Percentiles rank a stretch among this genome's conserved stretches.
Evolutionary conservation across 2,113 vertebrate genomes (phyloP).

Genomic region (Ammodytes marinus): DNA sequence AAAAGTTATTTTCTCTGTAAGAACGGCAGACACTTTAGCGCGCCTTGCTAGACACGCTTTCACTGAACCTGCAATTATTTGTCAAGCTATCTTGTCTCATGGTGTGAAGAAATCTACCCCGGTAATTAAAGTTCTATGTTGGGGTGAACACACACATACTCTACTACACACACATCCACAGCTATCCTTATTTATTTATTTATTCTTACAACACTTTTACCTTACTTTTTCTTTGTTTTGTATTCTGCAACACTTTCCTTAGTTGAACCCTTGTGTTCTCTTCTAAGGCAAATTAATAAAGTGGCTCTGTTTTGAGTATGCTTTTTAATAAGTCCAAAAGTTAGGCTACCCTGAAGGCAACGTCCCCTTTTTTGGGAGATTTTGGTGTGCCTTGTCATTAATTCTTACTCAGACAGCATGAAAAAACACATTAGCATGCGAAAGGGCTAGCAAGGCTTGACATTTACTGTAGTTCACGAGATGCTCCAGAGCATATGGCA

Average conservation of each 20-base stretch:
- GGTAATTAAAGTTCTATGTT: slow-evolving; percentile 82
- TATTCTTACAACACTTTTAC: slow-evolving; percentile 21
- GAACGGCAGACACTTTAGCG: slow-evolving; percentile 56
- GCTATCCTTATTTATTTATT: slow-evolving; percentile 38
- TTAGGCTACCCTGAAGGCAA: slow-evolving; percentile 39
- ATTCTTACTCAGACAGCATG: slow-evolving; percentile 65
- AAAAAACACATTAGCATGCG: slow-evolving; percentile 73
- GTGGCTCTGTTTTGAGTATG: slow-evolving; percentile 20
- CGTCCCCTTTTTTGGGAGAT: slow-evolving; percentile 46
- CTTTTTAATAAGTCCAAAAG: slow-evolving; percentile 27
- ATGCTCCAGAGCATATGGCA: slow-evolving; percentile 76
- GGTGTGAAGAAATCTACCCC: slow-evolving; percentile 64
- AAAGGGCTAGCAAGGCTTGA: slow-evolving; percentile 75
- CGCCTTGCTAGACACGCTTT: slow-evolving; percentile 61
- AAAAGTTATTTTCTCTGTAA: slow-evolving; percentile 48
- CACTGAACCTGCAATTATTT: slow-evolving; percentile 81
- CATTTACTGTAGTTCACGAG: slow-evolving; percentile 78
- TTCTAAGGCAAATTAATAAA: slow-evolving; percentile 31
- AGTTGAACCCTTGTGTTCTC: slow-evolving; percentile 16
- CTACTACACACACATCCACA: slow-evolving; percentile 28
- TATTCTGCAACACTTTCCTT: background rate
- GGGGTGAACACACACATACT: slow-evolving; percentile 54
- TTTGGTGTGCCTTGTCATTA: slow-evolving; percentile 44
- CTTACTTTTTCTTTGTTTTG: slow-evolving; percentile 28
- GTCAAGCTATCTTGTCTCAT: slow-evolving; percentile 76